Percentiles rank a stretch among this genome's conserved stretches.
Conservation (phyloP, 2,888 invertebrate species). For the Aphidius colemani region DNA sequence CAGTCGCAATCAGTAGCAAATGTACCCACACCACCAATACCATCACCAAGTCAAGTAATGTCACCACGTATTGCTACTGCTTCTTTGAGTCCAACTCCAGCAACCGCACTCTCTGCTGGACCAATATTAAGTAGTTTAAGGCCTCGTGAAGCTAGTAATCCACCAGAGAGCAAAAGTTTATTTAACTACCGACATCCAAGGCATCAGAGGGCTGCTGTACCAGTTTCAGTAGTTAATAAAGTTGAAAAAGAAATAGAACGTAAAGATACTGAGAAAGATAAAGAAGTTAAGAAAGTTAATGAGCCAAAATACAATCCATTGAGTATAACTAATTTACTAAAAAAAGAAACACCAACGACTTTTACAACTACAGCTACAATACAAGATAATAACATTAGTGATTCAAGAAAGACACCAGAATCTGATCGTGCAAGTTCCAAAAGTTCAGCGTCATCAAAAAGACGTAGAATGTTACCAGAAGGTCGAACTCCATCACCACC, state of each 20-base stretch:
- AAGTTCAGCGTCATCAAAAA: slow-evolving; percentile 54
- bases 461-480: slow-evolving; percentile 53
- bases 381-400: slow-evolving; percentile 51
- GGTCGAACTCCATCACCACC: slow-evolving; percentile 56
- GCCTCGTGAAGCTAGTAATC: slow-evolving; percentile 49
- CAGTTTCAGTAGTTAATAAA: slow-evolving; percentile 40
- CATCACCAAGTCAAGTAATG: slow-evolving; percentile 34
- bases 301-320: slow-evolving; percentile 56
- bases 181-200: slow-evolving; percentile 52
- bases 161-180: slow-evolving; percentile 50
- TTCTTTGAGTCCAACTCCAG: slow-evolving; percentile 44
- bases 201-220: slow-evolving; percentile 35
- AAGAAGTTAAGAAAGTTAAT: slow-evolving; percentile 42
- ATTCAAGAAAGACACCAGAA: slow-evolving; percentile 63
- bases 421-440: slow-evolving; percentile 56
- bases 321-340: slow-evolving; percentile 55
- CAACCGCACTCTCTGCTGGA: slow-evolving; percentile 36
- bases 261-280: slow-evolving; percentile 45
- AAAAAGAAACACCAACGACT: slow-evolving; percentile 49
- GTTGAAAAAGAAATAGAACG: slow-evolving; percentile 44
- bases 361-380: slow-evolving; percentile 4
- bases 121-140: slow-evolving; percentile 45
- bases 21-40: slow-evolving; percentile 38
- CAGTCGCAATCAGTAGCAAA: slow-evolving; percentile 47
- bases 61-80: slow-evolving; percentile 37